phyloP scores from a whole-genome alignment of 2,797 vertebrate genomes.

The Catharus ustulatus region DNA sequence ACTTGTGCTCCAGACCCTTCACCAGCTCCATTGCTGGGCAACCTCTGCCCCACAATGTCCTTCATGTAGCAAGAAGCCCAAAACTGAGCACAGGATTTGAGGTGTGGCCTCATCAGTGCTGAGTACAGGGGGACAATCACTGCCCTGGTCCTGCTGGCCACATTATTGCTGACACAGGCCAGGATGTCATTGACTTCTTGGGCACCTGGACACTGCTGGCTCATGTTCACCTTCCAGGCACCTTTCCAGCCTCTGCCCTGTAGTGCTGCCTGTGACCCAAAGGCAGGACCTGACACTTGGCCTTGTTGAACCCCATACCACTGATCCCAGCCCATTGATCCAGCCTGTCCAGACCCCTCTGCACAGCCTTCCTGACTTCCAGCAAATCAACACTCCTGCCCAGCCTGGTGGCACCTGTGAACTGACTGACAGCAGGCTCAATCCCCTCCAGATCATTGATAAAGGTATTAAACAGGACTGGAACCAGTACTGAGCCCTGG shows the following conservation, averaged over 20 bases:
- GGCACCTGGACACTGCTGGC: neutral
- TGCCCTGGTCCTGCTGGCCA: neutral
- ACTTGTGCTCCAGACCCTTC: neutral
- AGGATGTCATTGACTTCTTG: neutral
- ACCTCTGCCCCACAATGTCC: fast-evolving
- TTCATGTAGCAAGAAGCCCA: neutral
- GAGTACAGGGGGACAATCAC: neutral
- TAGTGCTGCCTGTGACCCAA: neutral
- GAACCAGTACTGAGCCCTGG: neutral
- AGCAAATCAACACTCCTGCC: neutral
- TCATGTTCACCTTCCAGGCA: too few species aligned
- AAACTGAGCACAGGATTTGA: neutral
- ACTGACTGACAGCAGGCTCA: neutral
- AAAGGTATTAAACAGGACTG: neutral
- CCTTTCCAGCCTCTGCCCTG: neutral
- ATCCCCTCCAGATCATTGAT: neutral
- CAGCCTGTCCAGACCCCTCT: neutral
- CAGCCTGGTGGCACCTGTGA: neutral
- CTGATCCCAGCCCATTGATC: fast-evolving
- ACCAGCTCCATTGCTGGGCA: neutral
- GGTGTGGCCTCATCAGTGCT: neutral
- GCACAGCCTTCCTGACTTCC: neutral
- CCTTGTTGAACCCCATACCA: neutral
- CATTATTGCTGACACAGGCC: neutral
- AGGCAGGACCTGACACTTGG: neutral